Conservation (phyloP, 2,113 vertebrate genomes). For the Pongo pygmaeus region DNA sequence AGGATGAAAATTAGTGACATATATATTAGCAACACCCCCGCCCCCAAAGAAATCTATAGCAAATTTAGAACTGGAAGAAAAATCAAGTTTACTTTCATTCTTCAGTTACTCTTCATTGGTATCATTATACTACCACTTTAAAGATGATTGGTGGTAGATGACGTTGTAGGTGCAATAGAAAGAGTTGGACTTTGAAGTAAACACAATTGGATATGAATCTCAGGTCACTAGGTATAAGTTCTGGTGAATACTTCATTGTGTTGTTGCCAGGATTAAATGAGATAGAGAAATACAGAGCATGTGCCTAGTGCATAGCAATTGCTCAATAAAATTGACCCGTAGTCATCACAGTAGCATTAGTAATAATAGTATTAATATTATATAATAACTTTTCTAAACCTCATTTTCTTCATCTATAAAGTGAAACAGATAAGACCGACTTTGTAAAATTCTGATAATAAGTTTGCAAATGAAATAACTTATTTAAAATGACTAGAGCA, state of each 20-base stretch:
- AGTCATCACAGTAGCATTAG: neutral
- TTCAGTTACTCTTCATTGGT: neutral
- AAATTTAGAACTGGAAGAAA: conserved; percentile 32
- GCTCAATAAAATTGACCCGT: conserved; percentile 19
- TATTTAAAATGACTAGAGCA: conserved; percentile 18
- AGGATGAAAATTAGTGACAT: conserved; percentile 21
- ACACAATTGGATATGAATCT: conserved; percentile 17
- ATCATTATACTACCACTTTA: neutral
- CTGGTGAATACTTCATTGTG: neutral
- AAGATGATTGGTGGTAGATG: neutral
- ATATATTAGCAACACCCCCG: neutral
- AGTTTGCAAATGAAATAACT: conserved; percentile 23
- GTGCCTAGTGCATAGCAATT: neutral
- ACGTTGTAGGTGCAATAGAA: neutral
- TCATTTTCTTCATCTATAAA: neutral
- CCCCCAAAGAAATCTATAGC: neutral
- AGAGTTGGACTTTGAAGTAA: conserved; percentile 48
- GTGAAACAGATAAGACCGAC: neutral
- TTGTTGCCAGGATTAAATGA: conserved; percentile 22
- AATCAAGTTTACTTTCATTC: conserved; percentile 26
- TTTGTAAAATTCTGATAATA: conserved; percentile 35
- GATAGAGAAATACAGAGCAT: neutral
- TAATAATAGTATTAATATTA: neutral
- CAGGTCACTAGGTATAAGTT: neutral
- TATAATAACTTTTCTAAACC: neutral